Evolutionary conservation across 2,888 invertebrate genomes (phyloP), one percentile per base, ranked within the genome.

Genomic region (Perizoma affinitatum): DNA sequence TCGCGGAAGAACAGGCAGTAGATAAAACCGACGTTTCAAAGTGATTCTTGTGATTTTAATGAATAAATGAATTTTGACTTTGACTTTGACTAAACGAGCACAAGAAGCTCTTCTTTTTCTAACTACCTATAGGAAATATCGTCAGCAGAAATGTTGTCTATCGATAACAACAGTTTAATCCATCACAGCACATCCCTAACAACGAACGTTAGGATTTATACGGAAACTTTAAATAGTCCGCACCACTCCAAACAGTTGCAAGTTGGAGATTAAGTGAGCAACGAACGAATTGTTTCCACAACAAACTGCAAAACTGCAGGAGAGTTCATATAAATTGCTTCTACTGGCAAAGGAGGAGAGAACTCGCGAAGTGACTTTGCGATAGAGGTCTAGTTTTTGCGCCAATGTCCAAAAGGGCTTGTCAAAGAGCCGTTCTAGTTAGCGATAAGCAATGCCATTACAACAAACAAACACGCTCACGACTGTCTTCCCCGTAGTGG

Each of bases 181-280:
- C 35, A 11, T 10, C 40, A 22, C 40, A 22, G 9, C 45, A 40
- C 61, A 58, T 58, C 58, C 44, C 51, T 58, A n/a, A 51, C 41
- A 55, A 41, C 41, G 50, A 55, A 46, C 54, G 41, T 22, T 47
- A 58, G 71, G 72, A 82, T 83, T 82, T 83, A 82, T 82, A 70
- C 60, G 58, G 58, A 81, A 84, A 83, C 80, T 84, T 78, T 76
- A 76, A 79, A 78, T 70, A 78, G 69, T 72, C 63, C 54, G 53
- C 67, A 69, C 66, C 68, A 68, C 69, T 68, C 59, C 55, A 75
- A 68, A 73, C 75, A 71, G 74, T 72, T 71, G 68, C 68, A 74
- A 75, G 72, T 70, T 61, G 61, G 66, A 79, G 79, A 79, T 80
- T 78, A 82, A 83, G 77, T 76, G 73, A 67, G 66, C 70, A 67